Evolutionary conservation across 2,888 invertebrate species (phyloP), one percentile per base, ranked within the genome.

Genomic region (Carpatolechia fugitivella): DNA sequence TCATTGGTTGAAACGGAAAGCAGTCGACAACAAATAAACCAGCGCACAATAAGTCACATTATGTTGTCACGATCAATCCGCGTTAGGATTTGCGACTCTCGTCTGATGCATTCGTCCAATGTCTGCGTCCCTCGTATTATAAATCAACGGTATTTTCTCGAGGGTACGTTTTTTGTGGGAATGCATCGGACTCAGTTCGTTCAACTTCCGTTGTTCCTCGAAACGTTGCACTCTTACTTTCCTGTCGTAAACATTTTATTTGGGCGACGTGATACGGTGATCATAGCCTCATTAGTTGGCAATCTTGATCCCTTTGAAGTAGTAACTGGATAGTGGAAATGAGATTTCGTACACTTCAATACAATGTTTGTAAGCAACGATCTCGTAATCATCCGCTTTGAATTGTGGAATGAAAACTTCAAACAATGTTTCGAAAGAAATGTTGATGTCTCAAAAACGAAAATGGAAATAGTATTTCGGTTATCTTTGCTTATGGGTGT

Each of bases 211-310:
- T 54, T 54, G 57, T 35, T 50, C n/a, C 11, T 44, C n/a, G 20
- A 44, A 44, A 24, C 24, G 24, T 10, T 40, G 48, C 33, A 38
- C 50, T 48, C 16, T 48, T 48, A 48, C 48, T 48, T 48, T 48
- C 24, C 33, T 33, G 48, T 20, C 35, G 6, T 48, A 35, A 48
- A 35, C 48, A 33, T 48, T 48, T 33, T 10, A 10, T 48, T 31
- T 47, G 47, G 38, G 20, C 10, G 31, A 47, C 29, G 47, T 30
- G 11, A 57, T 58, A 50, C 93, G 98, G 99, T 98, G 90, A 97
- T 99, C 82, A n/a, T 20, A 14, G 14, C 29, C 7, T 44, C 44
- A 20, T 44, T 44, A 24, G 24, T 20, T 20, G 3, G 33, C 24
- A 3, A 13, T 18, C n/a, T 24, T 24, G 5, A 44, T 11, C 24